Base-by-base conservation (phyloP, 2,113 vertebrate genomes). In the Brachyistius frenatus region DNA sequence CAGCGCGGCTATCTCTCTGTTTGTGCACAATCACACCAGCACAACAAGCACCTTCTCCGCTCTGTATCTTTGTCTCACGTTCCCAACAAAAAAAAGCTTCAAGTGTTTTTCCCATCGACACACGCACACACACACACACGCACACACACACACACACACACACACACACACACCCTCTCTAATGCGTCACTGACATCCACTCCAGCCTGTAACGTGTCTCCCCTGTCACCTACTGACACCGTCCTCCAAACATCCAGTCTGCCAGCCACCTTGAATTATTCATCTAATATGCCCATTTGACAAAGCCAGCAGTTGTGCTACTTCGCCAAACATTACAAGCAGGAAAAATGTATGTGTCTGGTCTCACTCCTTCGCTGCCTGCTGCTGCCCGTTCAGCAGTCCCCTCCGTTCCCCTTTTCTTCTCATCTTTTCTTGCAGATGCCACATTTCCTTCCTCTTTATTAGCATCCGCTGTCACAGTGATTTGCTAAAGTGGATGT, bases 401-500 rank as follows among this genome's bases (percentile, higher is more conserved):
- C 47, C 23, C 23, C 44, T 50, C n/a, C 8, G 5, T 14, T 50
- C 52, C 54, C 67, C 7, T 62, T 52, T 54, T 31, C n/a, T 50
- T 14, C 37, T 63, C 61, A 62, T 78, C 50, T 65, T 68, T 76
- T 52, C 73, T 52, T 49, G n/a, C 60, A 67, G 57, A 83, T 7
- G 41, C 65, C 74, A 80, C 62, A 47, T 66, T 76, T 58, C 65
- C 57, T 47, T 74, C 66, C 68, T 47, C 73, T 85, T 85, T 84
- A 91, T 77, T 88, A 86, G 78, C 74, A 54, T 66, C 63, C 2
- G 2, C n/a, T 69, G 84, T 92, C 86, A 87, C 69, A 14, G 76
- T 68, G 81, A 83, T 93, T 91, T 88, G 61, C 86, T 70, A 74
- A 86, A 90, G 85, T 86, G 78, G 77, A 89, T 80, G 66, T 76